phyloP scores from a whole-genome alignment of 2,797 vertebrate genomes.

The Urocyon cinereoargenteus region DNA sequence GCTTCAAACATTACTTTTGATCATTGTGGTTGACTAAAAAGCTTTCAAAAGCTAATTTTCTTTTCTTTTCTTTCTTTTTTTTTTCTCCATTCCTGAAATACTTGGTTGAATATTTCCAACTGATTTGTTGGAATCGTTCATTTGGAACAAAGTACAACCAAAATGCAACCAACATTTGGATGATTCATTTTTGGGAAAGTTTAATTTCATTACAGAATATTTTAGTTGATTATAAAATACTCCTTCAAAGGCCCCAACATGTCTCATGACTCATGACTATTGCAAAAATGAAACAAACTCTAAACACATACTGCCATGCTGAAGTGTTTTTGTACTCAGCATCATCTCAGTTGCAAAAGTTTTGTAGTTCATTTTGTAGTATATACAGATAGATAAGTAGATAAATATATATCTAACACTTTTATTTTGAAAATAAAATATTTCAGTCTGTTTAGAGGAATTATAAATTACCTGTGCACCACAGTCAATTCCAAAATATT shows the following conservation, averaged over 20 bases:
- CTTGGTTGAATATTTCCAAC: slow-evolving; percentile 48
- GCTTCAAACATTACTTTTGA: slow-evolving; percentile 4
- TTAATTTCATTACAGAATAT: slow-evolving; percentile 18
- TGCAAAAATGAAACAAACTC: background rate
- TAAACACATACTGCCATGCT: background rate
- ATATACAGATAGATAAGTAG: background rate
- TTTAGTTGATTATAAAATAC: slow-evolving; percentile 49
- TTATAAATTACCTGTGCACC: slow-evolving; percentile 23
- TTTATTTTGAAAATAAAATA: slow-evolving; percentile 41
- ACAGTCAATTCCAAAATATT: slow-evolving; percentile 1
- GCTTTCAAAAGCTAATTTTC: slow-evolving; percentile 1
- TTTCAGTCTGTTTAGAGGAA: background rate
- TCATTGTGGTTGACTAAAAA: background rate
- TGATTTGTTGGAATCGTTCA: slow-evolving; percentile 37
- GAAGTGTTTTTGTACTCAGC: background rate
- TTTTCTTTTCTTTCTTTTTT: background rate
- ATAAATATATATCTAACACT: background rate
- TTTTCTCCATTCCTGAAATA: background rate
- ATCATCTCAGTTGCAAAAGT: background rate
- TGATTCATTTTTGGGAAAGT: slow-evolving; percentile 42
- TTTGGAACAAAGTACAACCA: slow-evolving; percentile 44
- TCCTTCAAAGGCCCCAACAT: slow-evolving; percentile 51
- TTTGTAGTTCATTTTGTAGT: slow-evolving; percentile 13
- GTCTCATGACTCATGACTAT: background rate
- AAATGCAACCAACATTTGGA: slow-evolving; percentile 36